Evolutionary conservation across 2,113 vertebrate genomes (phyloP).

Genomic region (Leucosticte australis): DNA sequence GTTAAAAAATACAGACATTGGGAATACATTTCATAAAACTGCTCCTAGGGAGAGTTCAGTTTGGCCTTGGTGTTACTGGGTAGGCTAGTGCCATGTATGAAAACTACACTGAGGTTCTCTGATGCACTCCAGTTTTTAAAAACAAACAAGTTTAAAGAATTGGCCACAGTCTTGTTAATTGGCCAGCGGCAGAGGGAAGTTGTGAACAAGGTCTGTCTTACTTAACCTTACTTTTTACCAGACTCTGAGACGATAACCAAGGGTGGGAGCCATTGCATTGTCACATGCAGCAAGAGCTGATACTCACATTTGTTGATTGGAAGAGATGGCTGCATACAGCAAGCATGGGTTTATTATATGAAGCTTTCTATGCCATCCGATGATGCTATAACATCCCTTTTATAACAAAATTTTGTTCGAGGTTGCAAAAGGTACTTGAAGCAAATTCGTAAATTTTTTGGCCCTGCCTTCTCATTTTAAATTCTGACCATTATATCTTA

Average conservation of each 20-base stretch:
- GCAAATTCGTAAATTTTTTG: background rate
- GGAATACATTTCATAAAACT: background rate
- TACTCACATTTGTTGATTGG: background rate
- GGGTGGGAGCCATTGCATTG: background rate
- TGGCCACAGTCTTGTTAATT: background rate
- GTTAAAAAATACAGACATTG: background rate
- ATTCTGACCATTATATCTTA: background rate
- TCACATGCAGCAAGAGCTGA: background rate
- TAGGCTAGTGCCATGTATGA: background rate
- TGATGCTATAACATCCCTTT: background rate
- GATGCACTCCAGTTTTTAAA: background rate
- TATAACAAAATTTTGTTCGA: background rate
- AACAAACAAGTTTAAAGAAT: background rate
- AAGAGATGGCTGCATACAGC: background rate
- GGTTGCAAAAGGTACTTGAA: background rate
- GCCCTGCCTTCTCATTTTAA: background rate
- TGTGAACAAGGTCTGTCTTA: background rate
- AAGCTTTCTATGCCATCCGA: accelerated
- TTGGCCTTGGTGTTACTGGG: background rate
- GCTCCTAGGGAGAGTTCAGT: background rate
- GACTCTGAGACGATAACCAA: background rate
- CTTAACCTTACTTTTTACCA: background rate
- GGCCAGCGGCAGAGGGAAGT: background rate
- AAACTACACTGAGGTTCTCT: background rate
- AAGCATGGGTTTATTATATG: background rate